These are phyloP conservation scores for Phaetusa simplex DNA, from an alignment of 2,113 vertebrate species.

Conservation along the genomic window DNA sequence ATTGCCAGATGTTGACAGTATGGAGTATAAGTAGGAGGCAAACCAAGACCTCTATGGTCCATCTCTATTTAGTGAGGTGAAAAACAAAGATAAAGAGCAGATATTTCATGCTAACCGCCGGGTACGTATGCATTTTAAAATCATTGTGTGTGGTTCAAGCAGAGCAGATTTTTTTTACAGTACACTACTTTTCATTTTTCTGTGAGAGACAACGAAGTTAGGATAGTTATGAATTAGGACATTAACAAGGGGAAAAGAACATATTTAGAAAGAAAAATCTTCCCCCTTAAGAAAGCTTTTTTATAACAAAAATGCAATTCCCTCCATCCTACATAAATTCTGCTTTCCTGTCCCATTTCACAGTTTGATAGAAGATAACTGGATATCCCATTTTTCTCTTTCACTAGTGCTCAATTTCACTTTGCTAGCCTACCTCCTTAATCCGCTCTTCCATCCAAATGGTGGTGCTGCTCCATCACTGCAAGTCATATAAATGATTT, in stretches of 20 bases:
- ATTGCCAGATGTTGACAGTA: not conserved
- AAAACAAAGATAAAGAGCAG: not conserved
- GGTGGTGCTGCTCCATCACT: not conserved
- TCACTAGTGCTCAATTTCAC: not conserved
- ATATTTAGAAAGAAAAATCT: not conserved
- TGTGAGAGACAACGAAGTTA: not conserved
- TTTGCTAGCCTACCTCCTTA: not conserved
- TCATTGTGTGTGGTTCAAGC: not conserved
- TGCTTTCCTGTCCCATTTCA: not conserved
- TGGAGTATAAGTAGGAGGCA: not conserved
- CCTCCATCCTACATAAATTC: not conserved
- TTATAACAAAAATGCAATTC: not conserved
- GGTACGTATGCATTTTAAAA: not conserved
- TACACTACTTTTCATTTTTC: not conserved
- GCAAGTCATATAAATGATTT: not conserved
- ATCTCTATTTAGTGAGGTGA: not conserved
- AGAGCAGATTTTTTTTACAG: not conserved
- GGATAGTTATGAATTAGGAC: not conserved
- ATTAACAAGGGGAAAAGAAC: not conserved
- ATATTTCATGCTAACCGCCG: not conserved
- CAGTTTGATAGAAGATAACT: not conserved
- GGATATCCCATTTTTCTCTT: not conserved
- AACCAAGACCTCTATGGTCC: not conserved
- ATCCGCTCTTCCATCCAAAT: not conserved
- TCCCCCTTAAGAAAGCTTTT: not conserved